Evolutionary conservation across 2,888 invertebrate species (phyloP).

Genomic region (Callyntrura sp.): DNA sequence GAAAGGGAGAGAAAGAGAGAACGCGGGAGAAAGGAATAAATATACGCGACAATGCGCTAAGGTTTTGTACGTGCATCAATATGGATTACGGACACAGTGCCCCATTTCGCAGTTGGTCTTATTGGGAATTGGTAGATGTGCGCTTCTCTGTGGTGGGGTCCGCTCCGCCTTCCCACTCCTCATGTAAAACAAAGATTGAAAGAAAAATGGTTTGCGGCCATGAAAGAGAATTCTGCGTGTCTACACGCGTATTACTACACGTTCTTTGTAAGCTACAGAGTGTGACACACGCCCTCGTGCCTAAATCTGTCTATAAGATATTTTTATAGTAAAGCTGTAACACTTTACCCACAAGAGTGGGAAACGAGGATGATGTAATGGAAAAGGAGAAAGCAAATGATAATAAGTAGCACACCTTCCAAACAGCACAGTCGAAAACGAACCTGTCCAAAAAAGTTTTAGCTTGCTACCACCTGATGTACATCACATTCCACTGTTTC

Average conservation of each 20-base stretch:
- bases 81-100: conserved; percentile 64
- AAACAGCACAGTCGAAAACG: neutral
- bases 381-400: conserved; percentile 35
- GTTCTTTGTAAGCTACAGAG: neutral
- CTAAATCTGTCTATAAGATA: too few relatives aligned
- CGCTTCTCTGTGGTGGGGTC: neutral
- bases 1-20: too few relatives aligned
- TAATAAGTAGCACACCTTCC: conserved; percentile 24
- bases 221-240: neutral
- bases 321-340: neutral
- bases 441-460: conserved; percentile 14
- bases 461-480: conserved; percentile 67
- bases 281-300: neutral
- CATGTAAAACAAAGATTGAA: too few relatives aligned
- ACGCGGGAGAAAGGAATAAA: too few relatives aligned
- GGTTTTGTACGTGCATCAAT: conserved; percentile 55
- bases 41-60: conserved; percentile 47
- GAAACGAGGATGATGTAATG: conserved; percentile 6
- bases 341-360: neutral
- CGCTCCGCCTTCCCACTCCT: too few relatives aligned
- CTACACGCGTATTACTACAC: neutral
- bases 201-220: conserved; percentile 8
- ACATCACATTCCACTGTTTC: conserved; percentile 58
- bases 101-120: conserved; percentile 27
- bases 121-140: conserved; percentile 14